phyloP scores from a whole-genome alignment of 2,888 invertebrate genomes.

The Hirtodrosophila trivittata region DNA sequence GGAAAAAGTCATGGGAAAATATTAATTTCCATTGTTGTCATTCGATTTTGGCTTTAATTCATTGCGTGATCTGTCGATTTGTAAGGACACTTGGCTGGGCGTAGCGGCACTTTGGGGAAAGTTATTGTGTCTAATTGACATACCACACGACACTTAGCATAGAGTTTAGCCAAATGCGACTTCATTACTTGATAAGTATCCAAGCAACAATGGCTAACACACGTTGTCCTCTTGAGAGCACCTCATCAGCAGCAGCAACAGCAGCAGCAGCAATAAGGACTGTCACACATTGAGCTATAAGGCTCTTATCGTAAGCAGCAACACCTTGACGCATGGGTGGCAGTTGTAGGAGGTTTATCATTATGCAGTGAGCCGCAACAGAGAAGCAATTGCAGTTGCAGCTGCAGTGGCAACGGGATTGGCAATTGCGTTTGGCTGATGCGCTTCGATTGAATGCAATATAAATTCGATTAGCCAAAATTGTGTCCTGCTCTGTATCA shows the following conservation, averaged over 20 bases:
- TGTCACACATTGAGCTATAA: too few relatives aligned
- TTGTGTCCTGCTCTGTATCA: conserved; percentile 34
- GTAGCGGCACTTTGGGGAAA: too few relatives aligned
- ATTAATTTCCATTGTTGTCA: too few relatives aligned
- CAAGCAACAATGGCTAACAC: conserved; percentile 34
- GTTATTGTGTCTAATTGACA: too few relatives aligned
- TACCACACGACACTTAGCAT: too few relatives aligned
- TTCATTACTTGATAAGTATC: conserved; percentile 36
- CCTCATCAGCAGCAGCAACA: conserved; percentile 10
- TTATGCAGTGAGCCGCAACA: not conserved
- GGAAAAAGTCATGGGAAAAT: too few relatives aligned
- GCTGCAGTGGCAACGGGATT: conserved; percentile 5
- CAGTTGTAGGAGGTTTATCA: not conserved
- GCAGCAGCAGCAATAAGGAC: not conserved
- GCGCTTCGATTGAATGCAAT: conserved; percentile 59
- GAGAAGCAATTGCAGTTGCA: not conserved
- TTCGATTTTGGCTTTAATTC: too few relatives aligned
- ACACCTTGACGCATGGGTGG: not conserved
- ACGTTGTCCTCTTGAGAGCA: conserved; percentile 1
- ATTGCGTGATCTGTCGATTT: too few relatives aligned
- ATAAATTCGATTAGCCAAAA: conserved; percentile 62
- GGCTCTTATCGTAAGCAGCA: not conserved
- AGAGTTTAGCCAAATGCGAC: conserved; percentile 15
- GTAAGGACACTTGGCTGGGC: too few relatives aligned
- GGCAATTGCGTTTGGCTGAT: conserved; percentile 49